phyloP scores from a whole-genome alignment of 92 coral and sea anemone species.

The Actinostola sp. region DNA sequence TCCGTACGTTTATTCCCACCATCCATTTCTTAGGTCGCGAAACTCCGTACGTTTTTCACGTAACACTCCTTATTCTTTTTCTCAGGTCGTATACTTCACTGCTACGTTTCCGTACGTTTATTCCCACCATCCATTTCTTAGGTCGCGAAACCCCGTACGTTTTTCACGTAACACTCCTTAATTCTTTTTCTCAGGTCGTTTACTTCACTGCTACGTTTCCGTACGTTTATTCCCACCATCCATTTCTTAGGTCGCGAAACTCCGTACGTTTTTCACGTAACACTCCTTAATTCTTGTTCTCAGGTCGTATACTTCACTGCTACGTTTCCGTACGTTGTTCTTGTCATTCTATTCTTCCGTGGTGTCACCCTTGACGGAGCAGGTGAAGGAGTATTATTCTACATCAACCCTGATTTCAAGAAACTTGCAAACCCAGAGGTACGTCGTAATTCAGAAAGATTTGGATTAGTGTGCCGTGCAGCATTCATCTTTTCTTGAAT shows the following conservation, averaged over 20 bases:
- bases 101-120: not conserved
- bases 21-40: no score
- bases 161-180: no score
- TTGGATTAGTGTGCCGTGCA: not conserved
- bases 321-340: constrained; percentile 89
- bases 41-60: no score
- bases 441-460: not conserved
- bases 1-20: constrained; percentile 45
- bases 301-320: constrained; percentile 98
- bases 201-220: not conserved
- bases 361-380: constrained; percentile 97
- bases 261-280: no score
- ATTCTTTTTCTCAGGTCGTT: no score
- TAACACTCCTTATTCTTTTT: no score
- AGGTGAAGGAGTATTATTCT: constrained; percentile 70
- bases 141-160: no score
- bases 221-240: not conserved
- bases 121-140: not conserved
- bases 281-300: no score
- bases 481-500: constrained; percentile 4
- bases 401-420: constrained; percentile 71
- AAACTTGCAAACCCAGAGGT: constrained; percentile 70
- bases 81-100: not conserved
- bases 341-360: constrained; percentile 92
- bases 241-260: no score